Evolutionary conservation across 2,113 vertebrate genomes (phyloP), one percentile per base, ranked within the genome.

Genomic region (Aramus guarauna): DNA sequence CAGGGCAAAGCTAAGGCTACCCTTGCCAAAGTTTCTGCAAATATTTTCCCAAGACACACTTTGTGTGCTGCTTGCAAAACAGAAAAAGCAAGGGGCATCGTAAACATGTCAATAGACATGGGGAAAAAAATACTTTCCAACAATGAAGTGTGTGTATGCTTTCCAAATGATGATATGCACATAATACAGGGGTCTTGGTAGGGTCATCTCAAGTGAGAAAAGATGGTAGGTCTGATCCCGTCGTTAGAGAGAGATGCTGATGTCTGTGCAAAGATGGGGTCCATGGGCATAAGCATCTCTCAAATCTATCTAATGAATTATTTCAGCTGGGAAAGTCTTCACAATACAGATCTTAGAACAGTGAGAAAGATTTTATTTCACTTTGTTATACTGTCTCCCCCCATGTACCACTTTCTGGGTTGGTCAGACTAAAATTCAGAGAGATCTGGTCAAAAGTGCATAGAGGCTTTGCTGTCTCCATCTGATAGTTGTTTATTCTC

Each of bases 1-100:
- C 96, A 96, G 85, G 72, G 96, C 92, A 95, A 97, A 97, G 94
- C 96, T 95, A 89, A 97, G 90, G 94, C 66, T 53, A 13, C 37
- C 75, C 62, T 17, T 90, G 97, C 90, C 97, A 96, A 89, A 86
- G 37, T 48, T 92, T 78, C 94, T 78, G 94, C 93, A 76, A 89
- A 73, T 89, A 67, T 92, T 91, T 97, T 94, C 94, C 97, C 66
- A 93, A 66, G 73, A 73, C 29, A 3, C 6, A 21, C 23, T 76
- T 50, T 75, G 76, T 68, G 1, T 15, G 66, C 52, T 43, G 50
- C 77, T 72, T 15, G 22, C 9, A 90, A 58, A 79, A 18, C 9
- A 82, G 37, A 92, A 67, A 45, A 56, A 30, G 7, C 18, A 41
- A 82, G 64, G 22, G 81, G 43, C 68, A 16, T 26, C 2, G 4